These are phyloP conservation scores for Cryptotis parvus DNA, from an alignment of 2,113 vertebrate species.

Conservation along the genomic window DNA sequence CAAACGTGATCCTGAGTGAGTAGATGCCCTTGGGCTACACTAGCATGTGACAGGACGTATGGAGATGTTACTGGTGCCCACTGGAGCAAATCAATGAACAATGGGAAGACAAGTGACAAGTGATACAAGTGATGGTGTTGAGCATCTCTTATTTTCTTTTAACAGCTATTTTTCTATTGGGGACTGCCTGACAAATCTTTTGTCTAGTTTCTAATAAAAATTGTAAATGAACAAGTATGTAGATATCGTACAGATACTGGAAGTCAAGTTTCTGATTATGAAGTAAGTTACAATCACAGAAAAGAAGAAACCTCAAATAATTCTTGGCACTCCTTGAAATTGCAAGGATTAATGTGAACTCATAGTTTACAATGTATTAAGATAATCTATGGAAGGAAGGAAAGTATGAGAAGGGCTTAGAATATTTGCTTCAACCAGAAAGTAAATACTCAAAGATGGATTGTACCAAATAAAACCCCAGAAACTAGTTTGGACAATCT, in stretches of 20 bases:
- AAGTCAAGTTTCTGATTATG: not conserved
- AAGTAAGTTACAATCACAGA: not conserved
- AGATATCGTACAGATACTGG: not conserved
- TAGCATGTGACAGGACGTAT: too few relatives aligned
- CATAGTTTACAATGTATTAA: not conserved
- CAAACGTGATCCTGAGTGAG: too few relatives aligned
- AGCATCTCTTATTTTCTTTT: not conserved
- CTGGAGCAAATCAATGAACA: too few relatives aligned
- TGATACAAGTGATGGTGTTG: not conserved
- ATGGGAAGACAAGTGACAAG: too few relatives aligned
- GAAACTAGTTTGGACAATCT: not conserved
- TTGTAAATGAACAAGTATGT: not conserved
- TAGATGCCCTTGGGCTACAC: too few relatives aligned
- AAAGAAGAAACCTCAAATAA: conserved; percentile 12
- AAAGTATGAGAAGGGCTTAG: not conserved
- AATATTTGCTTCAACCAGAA: not conserved
- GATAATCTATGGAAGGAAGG: not conserved
- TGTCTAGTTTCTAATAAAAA: not conserved
- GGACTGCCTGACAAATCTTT: not conserved
- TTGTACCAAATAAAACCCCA: not conserved
- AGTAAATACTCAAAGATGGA: not conserved
- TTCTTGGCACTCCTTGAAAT: not conserved
- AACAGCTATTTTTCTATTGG: not conserved
- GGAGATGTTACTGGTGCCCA: too few relatives aligned
- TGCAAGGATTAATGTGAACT: not conserved